phyloP scores from a whole-genome alignment of 2,113 vertebrate species.

The Elephas maximus region DNA sequence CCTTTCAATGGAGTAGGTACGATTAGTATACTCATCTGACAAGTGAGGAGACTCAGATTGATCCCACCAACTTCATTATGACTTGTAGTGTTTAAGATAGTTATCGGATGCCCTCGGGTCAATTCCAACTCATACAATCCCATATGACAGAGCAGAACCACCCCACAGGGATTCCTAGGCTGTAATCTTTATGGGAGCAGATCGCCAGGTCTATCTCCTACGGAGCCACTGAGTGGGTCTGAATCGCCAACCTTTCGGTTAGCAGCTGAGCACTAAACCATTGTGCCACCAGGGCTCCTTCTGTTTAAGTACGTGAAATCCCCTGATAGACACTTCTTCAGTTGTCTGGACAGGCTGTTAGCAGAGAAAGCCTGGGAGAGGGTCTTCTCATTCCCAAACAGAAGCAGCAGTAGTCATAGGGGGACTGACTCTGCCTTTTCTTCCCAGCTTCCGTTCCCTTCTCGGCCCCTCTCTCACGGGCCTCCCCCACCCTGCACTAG shows the following conservation, averaged over 20 bases:
- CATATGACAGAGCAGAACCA: neutral
- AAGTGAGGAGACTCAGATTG: neutral
- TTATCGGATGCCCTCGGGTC: neutral
- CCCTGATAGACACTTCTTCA: too few relatives aligned
- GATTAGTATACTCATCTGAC: neutral
- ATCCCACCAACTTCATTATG: neutral
- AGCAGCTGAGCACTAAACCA: too few relatives aligned
- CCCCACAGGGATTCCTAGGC: neutral
- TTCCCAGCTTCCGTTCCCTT: fast-evolving
- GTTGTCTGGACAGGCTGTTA: neutral
- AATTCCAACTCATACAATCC: neutral
- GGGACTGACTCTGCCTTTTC: fast-evolving
- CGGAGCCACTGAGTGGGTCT: neutral
- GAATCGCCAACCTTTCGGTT: neutral
- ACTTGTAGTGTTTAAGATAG: neutral
- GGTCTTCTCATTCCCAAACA: neutral
- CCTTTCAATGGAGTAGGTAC: neutral
- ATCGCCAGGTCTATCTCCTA: neutral
- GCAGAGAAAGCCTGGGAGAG: neutral
- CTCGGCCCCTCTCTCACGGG: neutral
- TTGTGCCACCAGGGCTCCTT: neutral
- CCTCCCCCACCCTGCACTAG: neutral
- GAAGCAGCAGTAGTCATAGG: fast-evolving
- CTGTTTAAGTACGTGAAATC: neutral
- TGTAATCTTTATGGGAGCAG: neutral